phyloP scores from a whole-genome alignment of 1,140 invertebrate genomes.

The Drosophila quadrilineata region DNA sequence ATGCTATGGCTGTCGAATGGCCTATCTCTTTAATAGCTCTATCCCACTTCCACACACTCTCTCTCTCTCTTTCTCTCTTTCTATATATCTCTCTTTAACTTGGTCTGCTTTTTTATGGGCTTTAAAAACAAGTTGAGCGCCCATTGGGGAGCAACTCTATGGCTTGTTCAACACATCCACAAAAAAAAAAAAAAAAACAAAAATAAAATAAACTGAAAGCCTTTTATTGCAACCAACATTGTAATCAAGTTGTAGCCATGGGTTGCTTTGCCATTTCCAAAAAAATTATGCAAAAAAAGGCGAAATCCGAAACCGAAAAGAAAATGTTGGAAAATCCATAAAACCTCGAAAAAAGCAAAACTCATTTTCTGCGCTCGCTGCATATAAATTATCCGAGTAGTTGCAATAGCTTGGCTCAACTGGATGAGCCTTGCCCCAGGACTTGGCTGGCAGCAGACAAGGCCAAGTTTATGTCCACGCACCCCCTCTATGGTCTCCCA shows the following conservation, averaged over 20 bases:
- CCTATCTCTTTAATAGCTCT: conserved; percentile 38
- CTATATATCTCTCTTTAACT: too few relatives aligned
- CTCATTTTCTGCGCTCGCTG: conserved; percentile 33
- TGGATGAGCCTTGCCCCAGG: not conserved
- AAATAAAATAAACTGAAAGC: not conserved
- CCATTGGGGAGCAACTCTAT: conserved; percentile 29
- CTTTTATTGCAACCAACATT: conserved; percentile 20
- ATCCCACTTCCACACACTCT: conserved; percentile 39
- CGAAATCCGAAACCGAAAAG: too few relatives aligned
- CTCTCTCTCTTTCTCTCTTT: too few relatives aligned
- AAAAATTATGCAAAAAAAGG: conserved; percentile 38
- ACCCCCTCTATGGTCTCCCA: too few relatives aligned
- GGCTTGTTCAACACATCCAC: conserved; percentile 48
- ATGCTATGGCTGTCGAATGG: conserved; percentile 13
- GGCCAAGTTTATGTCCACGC: not conserved
- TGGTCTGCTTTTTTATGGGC: conserved; percentile 51
- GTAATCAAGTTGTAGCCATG: conserved; percentile 4
- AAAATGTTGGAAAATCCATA: not conserved
- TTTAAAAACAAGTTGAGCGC: conserved; percentile 54
- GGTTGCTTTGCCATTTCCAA: not conserved
- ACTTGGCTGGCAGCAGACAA: not conserved
- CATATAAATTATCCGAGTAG: conserved; percentile 53
- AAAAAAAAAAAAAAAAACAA: not conserved
- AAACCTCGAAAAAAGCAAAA: conserved; percentile 5
- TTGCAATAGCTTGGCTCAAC: conserved; percentile 25